These are phyloP conservation scores for Telenomus remus DNA, from an alignment of 1,140 invertebrate genomes.

Conservation along the genomic window DNA sequence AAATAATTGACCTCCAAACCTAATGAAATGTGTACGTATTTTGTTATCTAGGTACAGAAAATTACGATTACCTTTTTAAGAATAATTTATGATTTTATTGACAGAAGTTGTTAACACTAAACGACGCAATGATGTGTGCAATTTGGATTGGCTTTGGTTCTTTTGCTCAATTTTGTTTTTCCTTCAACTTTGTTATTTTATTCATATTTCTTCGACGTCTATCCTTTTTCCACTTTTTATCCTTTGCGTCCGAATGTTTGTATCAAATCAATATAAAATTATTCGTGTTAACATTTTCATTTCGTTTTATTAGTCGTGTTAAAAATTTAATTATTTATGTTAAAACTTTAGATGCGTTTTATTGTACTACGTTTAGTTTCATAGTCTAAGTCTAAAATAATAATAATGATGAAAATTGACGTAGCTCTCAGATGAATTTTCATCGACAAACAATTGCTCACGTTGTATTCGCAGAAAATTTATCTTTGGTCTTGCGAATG, in stretches of 20 bases:
- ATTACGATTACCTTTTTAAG: constrained; percentile 32
- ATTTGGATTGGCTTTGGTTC: constrained; percentile 15
- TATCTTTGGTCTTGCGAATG: too few relatives aligned
- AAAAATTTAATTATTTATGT: too few relatives aligned
- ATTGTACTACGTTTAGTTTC: too few relatives aligned
- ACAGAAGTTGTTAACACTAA: constrained; percentile 40
- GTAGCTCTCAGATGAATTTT: constrained; percentile 11
- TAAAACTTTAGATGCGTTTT: too few relatives aligned
- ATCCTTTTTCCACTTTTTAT: too few relatives aligned
- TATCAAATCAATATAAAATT: too few relatives aligned
- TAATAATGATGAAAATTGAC: constrained; percentile 15
- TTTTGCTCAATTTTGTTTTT: not conserved
- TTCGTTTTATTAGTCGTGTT: too few relatives aligned
- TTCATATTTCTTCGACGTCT: not conserved
- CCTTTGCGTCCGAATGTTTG: too few relatives aligned
- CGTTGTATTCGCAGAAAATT: too few relatives aligned
- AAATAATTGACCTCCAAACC: constrained; percentile 46
- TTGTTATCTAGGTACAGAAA: constrained; percentile 43
- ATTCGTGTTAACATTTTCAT: too few relatives aligned
- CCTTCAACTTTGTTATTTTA: not conserved
- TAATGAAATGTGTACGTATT: constrained; percentile 33
- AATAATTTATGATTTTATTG: constrained; percentile 48
- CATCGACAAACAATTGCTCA: too few relatives aligned
- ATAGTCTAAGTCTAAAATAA: too few relatives aligned
- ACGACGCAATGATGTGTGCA: constrained; percentile 18